phyloP scores from a whole-genome alignment of 1,140 invertebrate species.

The Nephotettix cincticeps region DNA sequence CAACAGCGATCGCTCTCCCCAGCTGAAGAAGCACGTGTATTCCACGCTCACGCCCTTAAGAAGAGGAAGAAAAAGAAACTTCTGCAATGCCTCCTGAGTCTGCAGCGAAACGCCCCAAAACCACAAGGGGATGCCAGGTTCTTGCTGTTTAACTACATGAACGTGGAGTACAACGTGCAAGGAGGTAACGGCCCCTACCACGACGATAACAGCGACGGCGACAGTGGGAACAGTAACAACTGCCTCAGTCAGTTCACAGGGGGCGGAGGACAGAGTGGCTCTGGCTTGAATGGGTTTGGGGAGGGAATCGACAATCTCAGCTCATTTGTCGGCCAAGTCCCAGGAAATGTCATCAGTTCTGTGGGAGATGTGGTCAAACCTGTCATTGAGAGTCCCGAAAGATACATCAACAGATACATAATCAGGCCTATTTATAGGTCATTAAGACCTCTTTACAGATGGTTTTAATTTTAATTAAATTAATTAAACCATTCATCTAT shows the following conservation, averaged over 20 bases:
- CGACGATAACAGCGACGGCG: background rate
- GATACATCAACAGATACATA: slow-evolving; percentile 18
- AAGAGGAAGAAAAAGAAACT: slow-evolving; percentile 24
- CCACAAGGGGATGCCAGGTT: background rate
- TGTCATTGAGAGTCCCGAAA: slow-evolving; percentile 19
- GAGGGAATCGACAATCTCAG: slow-evolving; percentile 14
- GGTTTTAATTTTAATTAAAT: too few relatives aligned
- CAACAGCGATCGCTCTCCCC: background rate
- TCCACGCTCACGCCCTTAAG: slow-evolving; percentile 4
- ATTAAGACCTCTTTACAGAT: slow-evolving; percentile 15
- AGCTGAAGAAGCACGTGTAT: background rate
- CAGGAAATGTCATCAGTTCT: background rate
- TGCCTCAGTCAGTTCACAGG: background rate
- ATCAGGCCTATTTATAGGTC: slow-evolving; percentile 21
- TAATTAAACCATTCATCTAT: too few relatives aligned
- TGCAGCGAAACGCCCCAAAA: background rate
- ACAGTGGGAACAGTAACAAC: background rate
- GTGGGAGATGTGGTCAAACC: slow-evolving; percentile 12
- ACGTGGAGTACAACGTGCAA: slow-evolving; percentile 7
- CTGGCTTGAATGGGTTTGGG: background rate
- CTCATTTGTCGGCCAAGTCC: background rate
- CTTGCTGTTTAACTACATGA: slow-evolving; percentile 8
- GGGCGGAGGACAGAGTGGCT: background rate
- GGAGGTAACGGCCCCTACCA: background rate
- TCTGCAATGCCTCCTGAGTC: slow-evolving; percentile 8